Percentiles rank a stretch among this genome's conserved stretches.
Evolutionary conservation across 2,797 vertebrate species (phyloP).

Genomic region (Sebastes oblongus): DNA sequence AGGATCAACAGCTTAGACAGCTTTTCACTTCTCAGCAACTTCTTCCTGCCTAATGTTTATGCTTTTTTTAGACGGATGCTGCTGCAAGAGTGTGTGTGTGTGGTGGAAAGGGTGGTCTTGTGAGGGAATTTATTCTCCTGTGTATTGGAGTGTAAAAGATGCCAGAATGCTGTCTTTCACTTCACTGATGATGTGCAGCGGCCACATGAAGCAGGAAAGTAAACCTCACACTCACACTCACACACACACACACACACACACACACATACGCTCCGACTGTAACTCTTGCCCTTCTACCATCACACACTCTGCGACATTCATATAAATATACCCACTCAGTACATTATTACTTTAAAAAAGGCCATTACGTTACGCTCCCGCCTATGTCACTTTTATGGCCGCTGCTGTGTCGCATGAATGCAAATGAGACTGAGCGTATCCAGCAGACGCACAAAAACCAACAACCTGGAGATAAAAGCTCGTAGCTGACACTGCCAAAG

Average conservation of each 20-base stretch:
- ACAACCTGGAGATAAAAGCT: slow-evolving; percentile 30
- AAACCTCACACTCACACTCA: not conserved
- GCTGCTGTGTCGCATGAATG: slow-evolving; percentile 33
- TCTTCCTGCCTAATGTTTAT: slow-evolving; percentile 41
- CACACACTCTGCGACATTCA: slow-evolving; percentile 35
- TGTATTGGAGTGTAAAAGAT: slow-evolving; percentile 65
- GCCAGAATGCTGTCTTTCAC: slow-evolving; percentile 71
- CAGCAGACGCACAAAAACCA: slow-evolving; percentile 17
- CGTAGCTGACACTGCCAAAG: not conserved
- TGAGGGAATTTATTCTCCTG: slow-evolving; percentile 54
- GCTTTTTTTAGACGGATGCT: slow-evolving; percentile 5
- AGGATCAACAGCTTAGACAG: slow-evolving; percentile 67
- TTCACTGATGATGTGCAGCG: slow-evolving; percentile 61
- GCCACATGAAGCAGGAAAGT: slow-evolving; percentile 32
- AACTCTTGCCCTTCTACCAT: slow-evolving; percentile 44
- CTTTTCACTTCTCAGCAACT: slow-evolving; percentile 68
- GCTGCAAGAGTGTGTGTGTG: not conserved
- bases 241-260: not conserved
- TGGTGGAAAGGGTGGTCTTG: slow-evolving; percentile 27
- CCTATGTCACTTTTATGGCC: slow-evolving; percentile 52
- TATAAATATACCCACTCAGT: slow-evolving; percentile 56
- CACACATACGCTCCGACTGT: not conserved
- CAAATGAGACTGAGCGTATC: slow-evolving; percentile 35
- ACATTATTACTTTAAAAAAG: slow-evolving; percentile 60
- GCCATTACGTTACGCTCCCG: slow-evolving; percentile 22